Evolutionary conservation across 2,888 invertebrate species (phyloP).

Genomic region (Amiota minor): DNA sequence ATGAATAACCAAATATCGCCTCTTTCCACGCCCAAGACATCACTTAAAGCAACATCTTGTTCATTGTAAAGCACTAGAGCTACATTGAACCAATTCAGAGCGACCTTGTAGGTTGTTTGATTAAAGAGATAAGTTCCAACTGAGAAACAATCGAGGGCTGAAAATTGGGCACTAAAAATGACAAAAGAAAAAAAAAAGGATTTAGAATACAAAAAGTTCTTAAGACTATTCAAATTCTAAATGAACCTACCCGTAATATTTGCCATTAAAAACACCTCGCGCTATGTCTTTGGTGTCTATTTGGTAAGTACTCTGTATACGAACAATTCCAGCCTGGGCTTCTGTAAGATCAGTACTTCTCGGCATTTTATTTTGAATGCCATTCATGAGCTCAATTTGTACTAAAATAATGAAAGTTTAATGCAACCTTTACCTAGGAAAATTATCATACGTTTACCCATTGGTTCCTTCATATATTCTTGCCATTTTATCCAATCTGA

Average conservation of each 20-base stretch:
- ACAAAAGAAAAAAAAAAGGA: neutral
- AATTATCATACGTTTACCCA: conserved; percentile 46
- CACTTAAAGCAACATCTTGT: neutral
- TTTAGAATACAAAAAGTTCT: neutral
- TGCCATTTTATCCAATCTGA: conserved; percentile 56
- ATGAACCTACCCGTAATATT: conserved; percentile 78
- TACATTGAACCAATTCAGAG: conserved; percentile 50
- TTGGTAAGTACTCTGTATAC: conserved; percentile 91
- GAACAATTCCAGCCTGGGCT: conserved; percentile 90
- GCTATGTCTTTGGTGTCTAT: conserved; percentile 87
- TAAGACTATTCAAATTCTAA: too few species aligned
- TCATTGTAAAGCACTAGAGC: conserved; percentile 34
- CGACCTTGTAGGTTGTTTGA: conserved; percentile 30
- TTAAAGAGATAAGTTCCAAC: conserved; percentile 47
- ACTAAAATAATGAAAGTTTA: neutral
- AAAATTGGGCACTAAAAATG: conserved; percentile 36
- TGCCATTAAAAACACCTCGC: conserved; percentile 84
- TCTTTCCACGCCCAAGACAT: neutral
- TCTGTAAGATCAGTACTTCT: conserved; percentile 91
- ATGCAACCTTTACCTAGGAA: neutral
- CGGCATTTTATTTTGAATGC: conserved; percentile 73
- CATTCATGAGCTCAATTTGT: conserved; percentile 45
- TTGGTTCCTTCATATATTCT: conserved; percentile 41
- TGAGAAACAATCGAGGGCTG: conserved; percentile 50
- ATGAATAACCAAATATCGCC: conserved; percentile 5